Percentiles rank a stretch among this genome's conserved stretches.
phyloP scores from a whole-genome alignment of 2,888 invertebrate species.

The Leptarthrus brevirostris region DNA sequence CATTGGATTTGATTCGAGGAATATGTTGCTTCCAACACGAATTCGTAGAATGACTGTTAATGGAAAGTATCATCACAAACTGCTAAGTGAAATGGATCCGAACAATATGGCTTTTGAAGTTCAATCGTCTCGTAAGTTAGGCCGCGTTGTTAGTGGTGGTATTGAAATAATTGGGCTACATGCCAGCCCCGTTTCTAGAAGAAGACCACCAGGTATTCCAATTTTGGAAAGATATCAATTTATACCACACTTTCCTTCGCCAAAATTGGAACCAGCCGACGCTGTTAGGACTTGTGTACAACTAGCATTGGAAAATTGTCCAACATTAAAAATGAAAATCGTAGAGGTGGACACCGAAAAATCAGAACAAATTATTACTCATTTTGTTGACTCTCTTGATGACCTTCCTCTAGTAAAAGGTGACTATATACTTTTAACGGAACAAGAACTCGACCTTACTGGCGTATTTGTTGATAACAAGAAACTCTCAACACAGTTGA shows the following conservation, averaged over 20 bases:
- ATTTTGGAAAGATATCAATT: conserved; percentile 82
- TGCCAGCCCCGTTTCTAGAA: conserved; percentile 79
- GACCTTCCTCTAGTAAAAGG: conserved; percentile 78
- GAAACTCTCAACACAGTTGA: conserved; percentile 67
- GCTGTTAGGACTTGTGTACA: conserved; percentile 75
- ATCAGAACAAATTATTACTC: conserved; percentile 69
- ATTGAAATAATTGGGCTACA: conserved; percentile 82
- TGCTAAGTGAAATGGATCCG: conserved; percentile 66
- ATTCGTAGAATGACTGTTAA: conserved; percentile 78
- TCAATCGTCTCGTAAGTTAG: conserved; percentile 59
- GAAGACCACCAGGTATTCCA: conserved; percentile 77
- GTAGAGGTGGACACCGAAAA: conserved; percentile 70
- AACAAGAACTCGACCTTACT: conserved; percentile 64
- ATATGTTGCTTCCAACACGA: conserved; percentile 80
- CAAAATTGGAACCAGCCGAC: conserved; percentile 63
- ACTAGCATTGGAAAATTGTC: conserved; percentile 78
- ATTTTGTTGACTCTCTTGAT: conserved; percentile 72
- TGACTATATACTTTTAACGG: conserved; percentile 71
- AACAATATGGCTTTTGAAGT: conserved; percentile 62
- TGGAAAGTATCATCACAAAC: conserved; percentile 71
- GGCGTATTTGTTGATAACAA: conserved; percentile 73
- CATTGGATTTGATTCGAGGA: conserved; percentile 75
- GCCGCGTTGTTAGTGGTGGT: conserved; percentile 74
- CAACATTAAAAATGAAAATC: conserved; percentile 72
- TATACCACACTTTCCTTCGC: conserved; percentile 71